A percentile compares a stretch with the other conserved stretches of the same genome.
These are phyloP conservation scores for Mesocentrotus franciscanus DNA, from an alignment of 53 echinoderm and acorn worm genomes.

Conservation along the genomic window DNA sequence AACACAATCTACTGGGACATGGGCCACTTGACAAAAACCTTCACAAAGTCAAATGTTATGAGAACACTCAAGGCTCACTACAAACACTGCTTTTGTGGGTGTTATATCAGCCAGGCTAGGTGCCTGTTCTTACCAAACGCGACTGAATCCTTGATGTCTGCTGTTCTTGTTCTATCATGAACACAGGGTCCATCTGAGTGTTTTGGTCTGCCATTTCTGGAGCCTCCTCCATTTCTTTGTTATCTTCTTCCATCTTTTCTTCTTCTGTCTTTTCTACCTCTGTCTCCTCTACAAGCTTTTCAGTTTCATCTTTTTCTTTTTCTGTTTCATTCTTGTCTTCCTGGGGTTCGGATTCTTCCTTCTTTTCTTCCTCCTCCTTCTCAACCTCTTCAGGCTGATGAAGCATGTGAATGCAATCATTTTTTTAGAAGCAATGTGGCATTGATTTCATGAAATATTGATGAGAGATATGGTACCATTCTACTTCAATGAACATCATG, in stretches of 20 bases:
- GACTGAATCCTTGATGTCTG: constrained; percentile 72
- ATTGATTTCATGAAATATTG: constrained; percentile 5
- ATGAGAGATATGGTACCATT: constrained; percentile 41
- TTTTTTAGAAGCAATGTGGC: constrained; percentile 57
- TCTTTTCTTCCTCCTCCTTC: constrained; percentile 37
- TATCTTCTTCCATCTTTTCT: constrained; percentile 28
- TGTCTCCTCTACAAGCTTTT: background rate
- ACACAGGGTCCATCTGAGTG: constrained; percentile 69
- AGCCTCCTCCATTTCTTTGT: constrained; percentile 13
- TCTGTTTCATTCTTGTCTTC: constrained; percentile 33
- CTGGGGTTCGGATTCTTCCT: background rate
- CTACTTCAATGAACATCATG: constrained; percentile 1
- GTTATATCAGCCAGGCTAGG: constrained; percentile 11
- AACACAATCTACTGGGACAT: background rate
- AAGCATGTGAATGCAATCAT: constrained; percentile 55
- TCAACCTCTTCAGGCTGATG: constrained; percentile 60
- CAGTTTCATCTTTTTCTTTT: constrained; percentile 40
- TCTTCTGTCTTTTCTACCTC: constrained; percentile 39
- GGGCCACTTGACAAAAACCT: background rate
- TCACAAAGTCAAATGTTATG: constrained; percentile 43
- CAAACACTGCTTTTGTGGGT: background rate
- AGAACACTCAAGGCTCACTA: background rate
- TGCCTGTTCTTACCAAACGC: constrained; percentile 76
- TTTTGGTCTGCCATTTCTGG: constrained; percentile 69
- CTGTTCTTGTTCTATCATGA: constrained; percentile 61